These are phyloP conservation scores for Cyclophora albipunctata DNA, from an alignment of 2,888 invertebrate genomes.

Conservation along the genomic window DNA sequence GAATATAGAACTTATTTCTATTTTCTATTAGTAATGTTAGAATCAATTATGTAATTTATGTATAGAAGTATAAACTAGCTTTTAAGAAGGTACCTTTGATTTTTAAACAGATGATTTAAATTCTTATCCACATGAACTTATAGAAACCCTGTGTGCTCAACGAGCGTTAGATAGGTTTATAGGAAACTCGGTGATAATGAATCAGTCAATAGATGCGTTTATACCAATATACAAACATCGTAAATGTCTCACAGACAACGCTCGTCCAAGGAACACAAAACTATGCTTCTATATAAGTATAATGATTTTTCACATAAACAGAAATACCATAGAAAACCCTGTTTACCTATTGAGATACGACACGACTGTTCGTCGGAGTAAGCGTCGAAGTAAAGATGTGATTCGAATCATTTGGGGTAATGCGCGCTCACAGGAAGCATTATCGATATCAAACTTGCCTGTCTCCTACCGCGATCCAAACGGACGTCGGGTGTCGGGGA, in stretches of 20 bases:
- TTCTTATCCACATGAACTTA: background rate
- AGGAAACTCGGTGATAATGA: background rate
- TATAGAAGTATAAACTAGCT: too few relatives aligned
- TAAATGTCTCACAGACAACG: background rate
- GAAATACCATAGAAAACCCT: conserved; percentile 49
- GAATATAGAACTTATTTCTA: too few relatives aligned
- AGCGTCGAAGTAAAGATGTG: too few relatives aligned
- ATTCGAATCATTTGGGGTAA: too few relatives aligned
- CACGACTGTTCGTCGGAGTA: conserved; percentile 2
- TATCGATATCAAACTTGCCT: background rate
- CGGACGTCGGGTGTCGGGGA: too few relatives aligned
- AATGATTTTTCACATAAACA: conserved; percentile 24
- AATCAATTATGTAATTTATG: too few relatives aligned
- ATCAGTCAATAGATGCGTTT: background rate
- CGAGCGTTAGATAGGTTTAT: background rate
- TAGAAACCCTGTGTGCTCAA: conserved; percentile 1
- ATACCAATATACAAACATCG: background rate
- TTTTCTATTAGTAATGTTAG: too few relatives aligned
- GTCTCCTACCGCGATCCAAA: background rate
- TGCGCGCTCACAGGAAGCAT: background rate
- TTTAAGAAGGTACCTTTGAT: too few relatives aligned
- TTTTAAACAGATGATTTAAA: too few relatives aligned
- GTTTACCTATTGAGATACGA: conserved; percentile 46
- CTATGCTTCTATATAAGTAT: background rate
- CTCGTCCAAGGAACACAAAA: background rate